Percentiles rank a stretch among this genome's conserved stretches.
phyloP scores from a whole-genome alignment of 2,113 vertebrate species.

The Takifugu flavidus region DNA sequence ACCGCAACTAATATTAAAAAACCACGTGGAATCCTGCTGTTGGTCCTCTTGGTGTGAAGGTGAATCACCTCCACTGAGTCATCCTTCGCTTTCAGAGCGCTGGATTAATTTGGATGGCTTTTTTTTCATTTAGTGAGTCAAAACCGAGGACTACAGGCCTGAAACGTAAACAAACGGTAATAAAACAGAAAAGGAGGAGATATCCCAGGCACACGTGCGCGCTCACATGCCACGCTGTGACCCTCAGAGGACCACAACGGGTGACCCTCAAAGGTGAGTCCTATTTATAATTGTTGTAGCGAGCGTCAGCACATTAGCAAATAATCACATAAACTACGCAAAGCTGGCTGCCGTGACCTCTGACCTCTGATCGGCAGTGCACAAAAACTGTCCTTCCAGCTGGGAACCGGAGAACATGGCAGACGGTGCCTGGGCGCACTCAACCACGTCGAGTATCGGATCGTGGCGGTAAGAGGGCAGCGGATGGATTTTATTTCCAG shows the following conservation, averaged over 20 bases:
- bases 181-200: no score
- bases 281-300: constrained; percentile 25
- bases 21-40: constrained; percentile 19
- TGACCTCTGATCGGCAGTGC: neutral
- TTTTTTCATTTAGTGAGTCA: neutral
- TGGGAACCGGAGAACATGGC: neutral
- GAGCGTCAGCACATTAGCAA: neutral
- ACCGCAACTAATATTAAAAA: constrained; percentile 8
- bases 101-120: constrained; percentile 6
- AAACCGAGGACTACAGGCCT: no score
- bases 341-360: constrained; percentile 15
- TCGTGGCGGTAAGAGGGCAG: constrained; percentile 17
- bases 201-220: no score
- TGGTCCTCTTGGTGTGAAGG: constrained; percentile 45
- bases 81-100: constrained; percentile 16
- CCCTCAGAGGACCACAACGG: no score
- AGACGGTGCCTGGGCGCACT: no score
- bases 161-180: no score
- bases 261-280: constrained; percentile 5
- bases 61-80: constrained; percentile 32
- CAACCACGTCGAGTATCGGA: constrained; percentile 13
- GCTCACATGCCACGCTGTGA: no score
- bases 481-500: neutral
- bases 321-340: neutral
- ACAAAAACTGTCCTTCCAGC: neutral